Base-by-base conservation (phyloP, 2,113 vertebrate genomes). In the Callaeas wilsoni region DNA sequence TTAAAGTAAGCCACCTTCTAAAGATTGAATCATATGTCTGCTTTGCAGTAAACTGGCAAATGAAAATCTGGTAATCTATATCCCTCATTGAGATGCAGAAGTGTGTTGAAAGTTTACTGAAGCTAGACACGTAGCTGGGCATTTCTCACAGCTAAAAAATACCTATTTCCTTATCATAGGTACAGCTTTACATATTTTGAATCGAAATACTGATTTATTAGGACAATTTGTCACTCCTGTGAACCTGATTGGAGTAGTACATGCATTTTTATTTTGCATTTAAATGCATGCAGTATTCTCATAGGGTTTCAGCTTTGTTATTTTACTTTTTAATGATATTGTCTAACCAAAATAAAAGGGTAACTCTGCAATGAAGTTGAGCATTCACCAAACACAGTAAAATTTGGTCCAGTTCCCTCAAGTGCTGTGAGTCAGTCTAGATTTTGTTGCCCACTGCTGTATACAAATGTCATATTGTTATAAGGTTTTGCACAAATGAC, bases 1-100 rank as follows among this genome's bases (percentile, higher is more conserved):
- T 97, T 95, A 95, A 97, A 97, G 89, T 75, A 92, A 97, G 93
- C 90, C 97, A 98, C 96, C 98, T 97, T 96, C 86, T 64, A 87
- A 95, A 97, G 98, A 97, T 84, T 96, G 97, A 97, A 97, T 98
- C 85, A 44, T 68, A 47, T 95, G 84, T 94, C 96, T 96, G 56
- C 85, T 97, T 96, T 75, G 95, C 94, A 95, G 94, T 93, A 95
- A 92, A 80, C 33, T 94, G 80, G 95, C 91, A 97, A 96, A 94
- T 85, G 87, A 95, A 97, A 96, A 84, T 77, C 80, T 93, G 90
- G 67, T 92, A 90, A 96, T 97, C 89, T 96, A 8, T 94, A 84
- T 62, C 53, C 62, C 52, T 97, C 10, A 10, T 82, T 96, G 92
- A 92, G 71, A 75, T 47, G 68, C 63, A 88, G 83, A 86, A 95